Conservation (phyloP, 1,140 invertebrate genomes). For the Halictus rubicundus region DNA sequence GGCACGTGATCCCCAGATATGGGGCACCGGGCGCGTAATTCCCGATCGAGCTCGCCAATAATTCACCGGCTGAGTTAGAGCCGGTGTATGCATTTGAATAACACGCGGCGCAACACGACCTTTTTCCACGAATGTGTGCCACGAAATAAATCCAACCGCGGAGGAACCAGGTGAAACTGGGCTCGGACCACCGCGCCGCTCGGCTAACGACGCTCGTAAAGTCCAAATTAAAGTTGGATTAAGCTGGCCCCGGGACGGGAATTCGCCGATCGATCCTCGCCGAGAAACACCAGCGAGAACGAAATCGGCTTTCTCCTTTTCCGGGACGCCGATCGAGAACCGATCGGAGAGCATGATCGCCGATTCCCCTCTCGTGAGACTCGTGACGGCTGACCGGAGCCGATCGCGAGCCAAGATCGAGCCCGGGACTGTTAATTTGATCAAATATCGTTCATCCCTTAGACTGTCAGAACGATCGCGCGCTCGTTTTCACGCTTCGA, state of each 20-base stretch:
- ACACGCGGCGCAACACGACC: conserved; percentile 74
- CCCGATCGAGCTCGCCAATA: conserved; percentile 59
- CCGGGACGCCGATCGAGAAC: neutral
- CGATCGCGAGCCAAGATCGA: neutral
- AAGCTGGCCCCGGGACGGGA: neutral
- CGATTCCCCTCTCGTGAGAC: neutral
- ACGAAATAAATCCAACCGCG: conserved; percentile 67
- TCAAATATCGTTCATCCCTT: too few species aligned
- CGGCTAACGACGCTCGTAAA: conserved; percentile 71
- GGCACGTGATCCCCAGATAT: neutral
- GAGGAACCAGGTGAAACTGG: neutral
- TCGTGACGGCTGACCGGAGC: neutral
- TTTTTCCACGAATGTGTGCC: conserved; percentile 69
- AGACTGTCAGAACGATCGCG: too few species aligned
- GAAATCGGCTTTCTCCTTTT: neutral
- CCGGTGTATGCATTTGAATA: conserved; percentile 76
- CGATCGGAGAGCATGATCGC: conserved; percentile 9
- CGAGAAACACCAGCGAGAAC: neutral
- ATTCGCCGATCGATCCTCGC: conserved; percentile 52
- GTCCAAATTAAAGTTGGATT: conserved; percentile 69
- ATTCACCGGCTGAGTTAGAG: conserved; percentile 59
- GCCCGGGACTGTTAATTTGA: too few species aligned
- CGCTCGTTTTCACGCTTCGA: too few species aligned
- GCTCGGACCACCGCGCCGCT: conserved; percentile 65
- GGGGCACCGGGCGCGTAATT: conserved; percentile 8